phyloP scores from a whole-genome alignment of 2,888 invertebrate genomes.

The Drosophila peninsularis region DNA sequence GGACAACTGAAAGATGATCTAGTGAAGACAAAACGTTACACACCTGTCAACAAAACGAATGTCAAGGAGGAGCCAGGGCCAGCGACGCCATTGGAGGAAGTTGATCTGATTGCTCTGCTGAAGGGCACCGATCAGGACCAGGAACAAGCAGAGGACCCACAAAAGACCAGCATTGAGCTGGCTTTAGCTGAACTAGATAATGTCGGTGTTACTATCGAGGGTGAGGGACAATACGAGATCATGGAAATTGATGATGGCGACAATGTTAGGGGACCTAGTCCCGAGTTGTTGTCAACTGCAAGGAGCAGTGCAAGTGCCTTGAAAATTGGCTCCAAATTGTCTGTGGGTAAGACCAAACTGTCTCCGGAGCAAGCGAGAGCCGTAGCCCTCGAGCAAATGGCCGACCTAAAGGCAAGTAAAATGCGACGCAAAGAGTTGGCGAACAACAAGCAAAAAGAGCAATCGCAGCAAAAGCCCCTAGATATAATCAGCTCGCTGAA shows the following conservation, averaged over 20 bases:
- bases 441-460: slow-evolving; percentile 51
- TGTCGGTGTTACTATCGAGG: slow-evolving; percentile 82
- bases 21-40: slow-evolving; percentile 11
- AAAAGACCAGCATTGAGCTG: slow-evolving; percentile 50
- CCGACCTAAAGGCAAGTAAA: slow-evolving; percentile 59
- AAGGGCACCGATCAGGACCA: slow-evolving; percentile 86
- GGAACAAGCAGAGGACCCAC: slow-evolving; percentile 8
- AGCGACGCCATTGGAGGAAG: slow-evolving; percentile 67
- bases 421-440: slow-evolving; percentile 70
- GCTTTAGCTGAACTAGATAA: slow-evolving; percentile 58
- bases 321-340: slow-evolving; percentile 20
- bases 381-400: slow-evolving; percentile 83
- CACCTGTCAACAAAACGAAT: slow-evolving; percentile 14
- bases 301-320: slow-evolving; percentile 1
- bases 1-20: slow-evolving; percentile 16
- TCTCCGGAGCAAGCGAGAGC: slow-evolving; percentile 81
- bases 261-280: slow-evolving; percentile 26
- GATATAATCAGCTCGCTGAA: slow-evolving; percentile 81
- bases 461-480: slow-evolving; percentile 28
- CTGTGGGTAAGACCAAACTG: slow-evolving; percentile 50
- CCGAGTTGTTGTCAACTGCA: slow-evolving; percentile 15
- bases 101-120: slow-evolving; percentile 85
- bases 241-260: slow-evolving; percentile 81
- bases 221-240: slow-evolving; percentile 83
- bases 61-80: slow-evolving; percentile 13